A percentile compares a stretch with the other conserved stretches of the same genome.
Conservation (phyloP, 1,140 invertebrate genomes). For the Eufriesea mexicana region DNA sequence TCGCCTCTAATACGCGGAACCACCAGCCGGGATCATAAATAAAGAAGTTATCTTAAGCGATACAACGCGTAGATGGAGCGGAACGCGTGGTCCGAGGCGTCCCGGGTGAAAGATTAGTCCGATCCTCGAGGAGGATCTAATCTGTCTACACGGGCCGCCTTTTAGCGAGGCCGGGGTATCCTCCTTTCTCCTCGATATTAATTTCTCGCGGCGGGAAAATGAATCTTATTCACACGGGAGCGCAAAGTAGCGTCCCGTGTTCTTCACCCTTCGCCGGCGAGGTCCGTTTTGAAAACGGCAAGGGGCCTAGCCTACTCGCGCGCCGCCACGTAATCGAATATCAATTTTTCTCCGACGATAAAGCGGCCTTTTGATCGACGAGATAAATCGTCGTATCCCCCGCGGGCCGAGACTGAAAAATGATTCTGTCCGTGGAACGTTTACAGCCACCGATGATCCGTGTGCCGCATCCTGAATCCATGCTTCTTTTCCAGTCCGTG, state of each 20-base stretch:
- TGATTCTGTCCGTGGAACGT: constrained; percentile 29
- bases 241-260: constrained; percentile 66
- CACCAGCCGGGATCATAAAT: constrained; percentile 27
- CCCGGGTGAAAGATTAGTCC: constrained; percentile 22
- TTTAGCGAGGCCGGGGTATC: constrained; percentile 56
- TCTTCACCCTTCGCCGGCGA: neutral
- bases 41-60: constrained; percentile 50
- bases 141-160: constrained; percentile 68
- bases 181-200: constrained; percentile 29
- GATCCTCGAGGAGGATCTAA: constrained; percentile 63
- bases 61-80: constrained; percentile 24
- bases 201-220: constrained; percentile 48
- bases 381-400: constrained; percentile 41
- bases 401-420: constrained; percentile 10
- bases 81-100: constrained; percentile 23
- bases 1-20: constrained; percentile 2
- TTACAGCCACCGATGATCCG: constrained; percentile 7
- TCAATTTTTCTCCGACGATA: constrained; percentile 61
- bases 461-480: neutral
- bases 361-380: constrained; percentile 30
- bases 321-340: constrained; percentile 35
- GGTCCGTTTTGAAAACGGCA: neutral
- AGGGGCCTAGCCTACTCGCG: constrained; percentile 7
- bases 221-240: constrained; percentile 67
- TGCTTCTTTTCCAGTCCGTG: neutral